Percentiles rank a stretch among this genome's conserved stretches.
Evolutionary conservation across 2,888 invertebrate species (phyloP).

Genomic region (Baronia brevicornis): DNA sequence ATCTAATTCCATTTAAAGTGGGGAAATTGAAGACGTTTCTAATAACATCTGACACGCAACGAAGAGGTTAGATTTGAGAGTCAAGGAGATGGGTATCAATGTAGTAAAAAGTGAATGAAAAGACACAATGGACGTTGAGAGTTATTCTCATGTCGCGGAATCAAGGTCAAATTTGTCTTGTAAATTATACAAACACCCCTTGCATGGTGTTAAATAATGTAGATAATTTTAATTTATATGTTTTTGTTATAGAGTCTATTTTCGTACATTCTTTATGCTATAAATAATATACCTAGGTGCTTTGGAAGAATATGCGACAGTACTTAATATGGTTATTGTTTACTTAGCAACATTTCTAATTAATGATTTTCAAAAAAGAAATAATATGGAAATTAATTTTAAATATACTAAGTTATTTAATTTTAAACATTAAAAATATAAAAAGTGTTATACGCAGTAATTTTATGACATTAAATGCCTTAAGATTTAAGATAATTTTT

Average conservation of each 20-base stretch:
- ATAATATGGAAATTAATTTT: conserved; percentile 30
- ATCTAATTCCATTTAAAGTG: too few relatives aligned
- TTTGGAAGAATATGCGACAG: conserved; percentile 56
- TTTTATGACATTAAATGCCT: too few relatives aligned
- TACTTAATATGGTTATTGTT: conserved; percentile 62
- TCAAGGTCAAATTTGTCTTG: conserved; percentile 67
- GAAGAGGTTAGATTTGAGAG: background rate
- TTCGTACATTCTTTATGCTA: conserved; percentile 11
- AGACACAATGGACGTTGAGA: conserved; percentile 53
- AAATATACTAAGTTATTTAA: conserved; percentile 3
- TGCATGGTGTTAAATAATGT: conserved; percentile 8
- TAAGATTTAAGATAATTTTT: too few relatives aligned
- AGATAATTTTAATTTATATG: conserved; percentile 3
- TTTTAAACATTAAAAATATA: conserved; percentile 1
- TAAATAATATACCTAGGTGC: conserved; percentile 29
- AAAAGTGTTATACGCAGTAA: too few relatives aligned
- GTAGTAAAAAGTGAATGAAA: conserved; percentile 62
- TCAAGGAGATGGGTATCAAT: conserved; percentile 5
- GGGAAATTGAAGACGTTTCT: background rate
- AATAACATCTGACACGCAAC: background rate
- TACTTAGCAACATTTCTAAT: conserved; percentile 57
- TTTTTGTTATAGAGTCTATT: conserved; percentile 15
- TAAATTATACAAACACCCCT: conserved; percentile 49
- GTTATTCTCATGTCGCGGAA: conserved; percentile 52
- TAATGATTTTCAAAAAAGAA: conserved; percentile 46